phyloP scores from a whole-genome alignment of 2,797 vertebrate genomes.

The Synaphobranchus kaupii region DNA sequence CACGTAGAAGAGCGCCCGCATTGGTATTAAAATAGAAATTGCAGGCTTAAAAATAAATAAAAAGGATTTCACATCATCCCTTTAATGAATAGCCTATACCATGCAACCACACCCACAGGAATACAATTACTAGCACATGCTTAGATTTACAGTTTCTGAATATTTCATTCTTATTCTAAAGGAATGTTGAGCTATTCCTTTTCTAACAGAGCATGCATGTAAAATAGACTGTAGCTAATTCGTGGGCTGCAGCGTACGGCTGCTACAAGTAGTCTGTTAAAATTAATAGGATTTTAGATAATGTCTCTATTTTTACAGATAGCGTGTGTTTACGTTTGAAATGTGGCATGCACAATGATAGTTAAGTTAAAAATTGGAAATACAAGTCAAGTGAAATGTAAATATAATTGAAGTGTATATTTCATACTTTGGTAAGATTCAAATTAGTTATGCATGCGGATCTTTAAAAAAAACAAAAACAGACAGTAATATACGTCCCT shows the following conservation, averaged over 20 bases:
- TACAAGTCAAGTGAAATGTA: not conserved
- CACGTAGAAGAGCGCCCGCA: slow-evolving; percentile 27
- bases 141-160: not conserved
- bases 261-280: not conserved
- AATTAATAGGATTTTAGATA: not conserved
- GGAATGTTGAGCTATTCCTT: not conserved
- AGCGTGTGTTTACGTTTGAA: not conserved
- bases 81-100: not conserved
- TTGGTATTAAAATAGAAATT: slow-evolving; percentile 17
- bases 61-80: not conserved
- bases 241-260: not conserved
- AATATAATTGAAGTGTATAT: not conserved
- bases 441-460: not conserved
- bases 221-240: not conserved
- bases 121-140: not conserved
- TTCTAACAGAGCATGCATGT: not conserved
- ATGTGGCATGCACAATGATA: not conserved
- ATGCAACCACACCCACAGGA: not conserved
- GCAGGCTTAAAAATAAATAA: not conserved
- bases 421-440: not conserved
- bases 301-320: not conserved
- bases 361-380: not conserved
- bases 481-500: not conserved
- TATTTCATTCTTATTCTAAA: not conserved
- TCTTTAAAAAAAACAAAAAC: not conserved